These are phyloP conservation scores for Falco rusticolus DNA, from an alignment of 2,797 vertebrate genomes.

Conservation along the genomic window DNA sequence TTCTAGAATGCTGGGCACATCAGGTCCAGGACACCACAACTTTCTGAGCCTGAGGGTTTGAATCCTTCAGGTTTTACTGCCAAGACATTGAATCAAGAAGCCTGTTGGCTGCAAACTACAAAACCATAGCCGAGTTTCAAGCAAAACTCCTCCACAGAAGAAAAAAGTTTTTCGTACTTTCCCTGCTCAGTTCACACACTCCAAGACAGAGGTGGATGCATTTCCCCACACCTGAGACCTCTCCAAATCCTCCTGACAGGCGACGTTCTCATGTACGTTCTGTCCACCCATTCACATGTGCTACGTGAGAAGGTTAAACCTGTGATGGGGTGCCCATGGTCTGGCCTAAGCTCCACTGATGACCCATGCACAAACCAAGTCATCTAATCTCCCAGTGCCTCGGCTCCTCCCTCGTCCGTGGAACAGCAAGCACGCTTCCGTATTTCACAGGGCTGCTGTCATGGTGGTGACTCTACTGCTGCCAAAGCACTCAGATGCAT, in stretches of 20 bases:
- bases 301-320: background rate
- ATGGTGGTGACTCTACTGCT: background rate
- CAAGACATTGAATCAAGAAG: background rate
- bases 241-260: background rate
- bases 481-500: background rate
- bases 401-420: background rate
- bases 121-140: background rate
- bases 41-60: background rate
- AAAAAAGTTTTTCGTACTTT: background rate
- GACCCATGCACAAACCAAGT: background rate
- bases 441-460: background rate
- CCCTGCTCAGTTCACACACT: background rate
- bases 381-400: background rate
- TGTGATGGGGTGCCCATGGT: too few relatives aligned
- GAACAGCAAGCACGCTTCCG: background rate
- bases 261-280: fast-evolving
- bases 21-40: background rate
- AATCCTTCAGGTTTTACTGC: background rate
- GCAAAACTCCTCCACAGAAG: background rate
- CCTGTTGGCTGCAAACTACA: background rate
- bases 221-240: background rate
- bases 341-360: background rate
- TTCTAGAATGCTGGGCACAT: background rate
- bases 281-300: background rate
- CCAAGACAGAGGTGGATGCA: background rate